Evolutionary conservation across 2,113 vertebrate species (phyloP), one percentile per base, ranked within the genome.

Genomic region (Oceanites oceanicus): DNA sequence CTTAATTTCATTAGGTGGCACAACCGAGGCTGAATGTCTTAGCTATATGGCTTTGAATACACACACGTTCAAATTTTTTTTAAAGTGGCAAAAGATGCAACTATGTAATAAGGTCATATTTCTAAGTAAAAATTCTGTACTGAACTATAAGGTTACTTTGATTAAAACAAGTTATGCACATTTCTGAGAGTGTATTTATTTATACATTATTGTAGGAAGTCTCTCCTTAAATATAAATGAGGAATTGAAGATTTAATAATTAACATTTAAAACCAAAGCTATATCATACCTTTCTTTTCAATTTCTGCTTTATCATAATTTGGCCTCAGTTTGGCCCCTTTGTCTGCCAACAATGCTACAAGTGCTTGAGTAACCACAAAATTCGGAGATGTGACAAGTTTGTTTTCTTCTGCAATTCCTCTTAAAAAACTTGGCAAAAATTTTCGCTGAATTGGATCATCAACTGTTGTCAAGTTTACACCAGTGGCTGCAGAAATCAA

Each of bases 321-420:
- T 20, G 99, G 99, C 83, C 99, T 98, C 56, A 99, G 97, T 94
- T 99, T 98, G 85, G 99, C 99, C 44, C 99, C 99, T 97, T 99
- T 99, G 84, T 99, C 99, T 4, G 99, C 99, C 84, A 99, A 96
- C 61, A 99, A 97, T 9, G 99, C 99, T 83, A 99, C 99, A 82
- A 99, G 98, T 7, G 99, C 99, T 97, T 99, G 99, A 19, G 99
- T 99, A 77, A 99, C 99, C 67, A 99, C 99, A 87, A 99, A 99
- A 98, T 99, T 99, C 0, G 99, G 99, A 4, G 99, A 99, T 1
- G 99, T 99, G 45, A 99, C 98, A 53, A 99, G 99, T 89, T 99
- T 99, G 97, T 99, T 99, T 95, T 99, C 99, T 97, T 99, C 99
- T 0, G 99, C 99, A 79, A 99, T 99, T 30, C 99, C 99, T 15